phyloP scores from a whole-genome alignment of 2,797 vertebrate species.

The Paramormyrops hopkinsi region DNA sequence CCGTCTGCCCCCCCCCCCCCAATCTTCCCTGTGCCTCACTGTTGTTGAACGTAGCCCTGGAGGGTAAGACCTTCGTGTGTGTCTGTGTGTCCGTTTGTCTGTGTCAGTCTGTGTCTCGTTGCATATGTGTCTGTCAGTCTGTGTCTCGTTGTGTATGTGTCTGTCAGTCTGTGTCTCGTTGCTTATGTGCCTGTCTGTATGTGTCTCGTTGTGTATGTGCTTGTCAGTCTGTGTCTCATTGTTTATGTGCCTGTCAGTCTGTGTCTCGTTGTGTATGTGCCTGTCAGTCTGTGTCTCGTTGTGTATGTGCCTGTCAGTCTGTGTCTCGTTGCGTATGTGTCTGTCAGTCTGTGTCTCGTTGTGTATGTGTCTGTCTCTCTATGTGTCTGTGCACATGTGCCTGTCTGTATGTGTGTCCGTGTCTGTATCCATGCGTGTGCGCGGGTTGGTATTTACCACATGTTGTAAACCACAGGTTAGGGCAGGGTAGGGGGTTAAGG shows the following conservation, averaged over 20 bases:
- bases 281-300: not conserved
- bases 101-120: not conserved
- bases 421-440: conserved; percentile 40
- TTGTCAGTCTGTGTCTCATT: not conserved
- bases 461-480: too few relatives aligned
- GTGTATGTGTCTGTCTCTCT: not conserved
- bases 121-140: too few relatives aligned
- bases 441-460: not conserved
- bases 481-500: too few relatives aligned
- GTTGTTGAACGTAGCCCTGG: conserved; percentile 88
- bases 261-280: not conserved
- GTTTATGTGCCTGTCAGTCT: conserved; percentile 4
- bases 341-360: conserved; percentile 52
- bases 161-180: not conserved
- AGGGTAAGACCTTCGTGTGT: conserved; percentile 87
- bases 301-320: not conserved
- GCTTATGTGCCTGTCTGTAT: not conserved
- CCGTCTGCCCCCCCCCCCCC: conserved; percentile 54
- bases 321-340: conserved; percentile 27
- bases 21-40: conserved; percentile 72
- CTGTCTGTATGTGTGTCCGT: not conserved
- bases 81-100: conserved; percentile 37
- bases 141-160: not conserved
- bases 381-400: too few relatives aligned
- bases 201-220: not conserved